A percentile compares a stretch with the other conserved stretches of the same genome.
Conservation (phyloP, 2,113 vertebrate genomes). For the Vanacampus margaritifer region DNA sequence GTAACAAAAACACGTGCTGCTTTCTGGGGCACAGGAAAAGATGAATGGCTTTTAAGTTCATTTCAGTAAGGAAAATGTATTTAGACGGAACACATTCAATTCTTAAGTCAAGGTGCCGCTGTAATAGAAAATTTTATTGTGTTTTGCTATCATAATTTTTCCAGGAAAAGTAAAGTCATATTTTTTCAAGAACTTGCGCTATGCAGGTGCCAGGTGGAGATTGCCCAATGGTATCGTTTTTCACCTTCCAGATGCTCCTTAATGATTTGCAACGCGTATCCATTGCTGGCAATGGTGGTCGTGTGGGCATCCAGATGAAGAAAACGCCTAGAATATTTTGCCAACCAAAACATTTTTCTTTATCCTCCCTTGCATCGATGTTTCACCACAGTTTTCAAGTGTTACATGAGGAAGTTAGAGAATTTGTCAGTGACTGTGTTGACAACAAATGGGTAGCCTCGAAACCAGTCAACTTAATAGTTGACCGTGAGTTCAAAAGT, state of each 20-base stretch:
- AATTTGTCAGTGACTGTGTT: neutral
- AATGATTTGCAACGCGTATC: neutral
- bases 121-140: too few relatives aligned
- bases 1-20: too few relatives aligned
- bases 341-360: neutral
- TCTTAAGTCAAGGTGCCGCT: neutral
- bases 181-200: neutral
- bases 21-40: too few relatives aligned
- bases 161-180: too few relatives aligned
- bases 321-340: neutral
- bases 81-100: neutral
- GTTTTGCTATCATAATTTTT: too few relatives aligned
- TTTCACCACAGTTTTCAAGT: neutral
- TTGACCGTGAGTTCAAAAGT: neutral
- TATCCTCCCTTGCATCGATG: neutral
- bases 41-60: too few relatives aligned
- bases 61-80: too few relatives aligned
- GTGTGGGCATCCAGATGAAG: neutral
- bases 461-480: neutral
- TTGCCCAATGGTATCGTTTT: neutral
- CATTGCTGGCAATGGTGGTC: neutral
- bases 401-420: neutral
- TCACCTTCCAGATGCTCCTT: neutral
- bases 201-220: neutral
- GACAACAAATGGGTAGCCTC: neutral